These are phyloP conservation scores for Eriocheir sinensis DNA, from an alignment of 1,140 invertebrate species.

Conservation along the genomic window DNA sequence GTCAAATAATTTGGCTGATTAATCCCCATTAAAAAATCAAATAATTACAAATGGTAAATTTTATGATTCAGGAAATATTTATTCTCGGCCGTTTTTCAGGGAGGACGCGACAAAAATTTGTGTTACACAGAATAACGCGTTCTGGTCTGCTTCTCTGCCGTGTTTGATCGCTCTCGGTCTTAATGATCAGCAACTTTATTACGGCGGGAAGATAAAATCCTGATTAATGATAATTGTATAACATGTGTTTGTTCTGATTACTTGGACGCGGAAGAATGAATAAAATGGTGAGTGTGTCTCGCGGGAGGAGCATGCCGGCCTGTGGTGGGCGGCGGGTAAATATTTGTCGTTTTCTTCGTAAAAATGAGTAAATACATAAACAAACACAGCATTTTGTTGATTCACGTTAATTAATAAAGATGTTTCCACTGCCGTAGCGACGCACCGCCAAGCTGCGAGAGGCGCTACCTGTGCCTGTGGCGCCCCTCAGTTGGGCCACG, in stretches of 20 bases:
- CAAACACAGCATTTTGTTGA: neutral
- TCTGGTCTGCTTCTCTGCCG: constrained; percentile 11
- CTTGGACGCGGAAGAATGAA: constrained; percentile 4
- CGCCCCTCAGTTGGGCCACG: too few relatives aligned
- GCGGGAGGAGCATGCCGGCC: neutral
- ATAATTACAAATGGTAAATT: constrained; percentile 72
- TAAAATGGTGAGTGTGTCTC: constrained; percentile 6
- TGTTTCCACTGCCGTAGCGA: neutral
- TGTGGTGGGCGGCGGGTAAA: constrained; percentile 8
- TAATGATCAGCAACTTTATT: constrained; percentile 26
- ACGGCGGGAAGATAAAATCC: constrained; percentile 14
- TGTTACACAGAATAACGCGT: neutral
- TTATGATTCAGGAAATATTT: constrained; percentile 64
- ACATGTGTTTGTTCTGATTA: constrained; percentile 25
- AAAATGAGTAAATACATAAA: neutral
- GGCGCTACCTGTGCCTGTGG: too few relatives aligned
- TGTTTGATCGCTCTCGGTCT: constrained; percentile 22
- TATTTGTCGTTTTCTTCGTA: constrained; percentile 14
- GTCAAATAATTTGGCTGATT: constrained; percentile 73
- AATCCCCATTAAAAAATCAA: constrained; percentile 71
- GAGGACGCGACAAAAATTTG: constrained; percentile 16
- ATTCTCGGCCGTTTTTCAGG: constrained; percentile 48
- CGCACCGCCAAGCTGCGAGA: neutral
- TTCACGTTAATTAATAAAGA: neutral
- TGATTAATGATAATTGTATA: constrained; percentile 27